Percentiles rank a stretch among this genome's conserved stretches.
Conservation (phyloP, 2,797 vertebrate genomes). For the Acipenser ruthenus region DNA sequence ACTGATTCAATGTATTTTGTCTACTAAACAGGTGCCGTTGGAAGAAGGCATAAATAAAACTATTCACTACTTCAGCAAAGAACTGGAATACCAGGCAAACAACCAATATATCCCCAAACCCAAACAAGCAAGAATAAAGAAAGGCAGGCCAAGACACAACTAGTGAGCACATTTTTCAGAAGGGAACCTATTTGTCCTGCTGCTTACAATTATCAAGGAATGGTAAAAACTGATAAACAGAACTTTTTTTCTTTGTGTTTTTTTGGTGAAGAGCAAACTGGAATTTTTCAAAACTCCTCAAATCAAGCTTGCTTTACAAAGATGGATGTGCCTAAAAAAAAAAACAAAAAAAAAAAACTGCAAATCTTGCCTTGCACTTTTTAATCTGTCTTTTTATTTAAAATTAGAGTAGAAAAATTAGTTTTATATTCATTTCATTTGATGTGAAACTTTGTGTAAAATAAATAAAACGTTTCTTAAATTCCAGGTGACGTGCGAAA, state of each 20-base stretch:
- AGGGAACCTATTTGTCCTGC: constrained; percentile 27
- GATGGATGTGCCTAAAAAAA: constrained; percentile 63
- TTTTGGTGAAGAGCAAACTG: constrained; percentile 58
- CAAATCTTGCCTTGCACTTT: constrained; percentile 73
- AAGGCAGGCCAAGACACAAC: constrained; percentile 83
- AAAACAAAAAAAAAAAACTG: constrained; percentile 46
- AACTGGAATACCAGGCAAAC: constrained; percentile 94
- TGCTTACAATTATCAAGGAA: constrained; percentile 36
- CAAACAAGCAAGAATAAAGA: constrained; percentile 92
- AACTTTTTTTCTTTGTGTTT: too few species aligned
- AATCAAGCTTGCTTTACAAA: constrained; percentile 64
- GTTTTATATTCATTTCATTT: constrained; percentile 67
- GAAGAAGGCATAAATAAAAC: constrained; percentile 98
- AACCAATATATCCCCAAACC: constrained; percentile 98
- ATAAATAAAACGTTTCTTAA: neutral
- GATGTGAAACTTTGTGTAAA: neutral
- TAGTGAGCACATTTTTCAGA: constrained; percentile 46
- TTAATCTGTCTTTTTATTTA: constrained; percentile 77
- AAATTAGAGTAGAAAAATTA: constrained; percentile 54
- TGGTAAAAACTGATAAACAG: too few species aligned
- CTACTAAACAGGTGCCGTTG: constrained; percentile 77
- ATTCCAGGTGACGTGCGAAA: neutral
- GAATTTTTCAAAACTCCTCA: constrained; percentile 48
- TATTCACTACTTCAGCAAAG: constrained; percentile 94
- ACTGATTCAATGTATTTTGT: neutral